These are phyloP conservation scores for Drosophila parvula DNA, from an alignment of 1,140 invertebrate genomes.

Conservation along the genomic window DNA sequence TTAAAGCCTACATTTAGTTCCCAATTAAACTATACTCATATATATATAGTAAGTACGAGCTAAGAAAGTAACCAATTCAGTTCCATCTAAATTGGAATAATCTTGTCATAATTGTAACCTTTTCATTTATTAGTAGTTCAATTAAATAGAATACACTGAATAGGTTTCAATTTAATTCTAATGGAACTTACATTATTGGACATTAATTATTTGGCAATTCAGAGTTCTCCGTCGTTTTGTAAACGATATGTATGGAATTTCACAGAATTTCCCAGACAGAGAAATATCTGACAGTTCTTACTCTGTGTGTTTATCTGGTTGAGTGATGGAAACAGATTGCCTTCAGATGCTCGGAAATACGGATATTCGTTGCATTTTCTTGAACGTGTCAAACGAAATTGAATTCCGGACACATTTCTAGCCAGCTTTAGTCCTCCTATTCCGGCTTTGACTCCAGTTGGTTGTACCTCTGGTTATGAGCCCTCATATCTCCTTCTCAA, in stretches of 20 bases:
- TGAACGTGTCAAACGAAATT: conserved; percentile 51
- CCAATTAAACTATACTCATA: background rate
- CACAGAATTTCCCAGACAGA: conserved; percentile 9
- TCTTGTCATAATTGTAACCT: background rate
- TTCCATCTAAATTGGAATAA: background rate
- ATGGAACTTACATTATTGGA: background rate
- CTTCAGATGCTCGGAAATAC: conserved; percentile 11
- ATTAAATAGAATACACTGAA: too few species aligned
- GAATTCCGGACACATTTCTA: conserved; percentile 50
- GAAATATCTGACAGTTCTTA: conserved; percentile 8
- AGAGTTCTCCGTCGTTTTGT: background rate
- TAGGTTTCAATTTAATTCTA: background rate
- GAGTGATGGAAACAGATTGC: conserved; percentile 47
- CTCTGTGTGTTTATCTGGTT: conserved; percentile 13
- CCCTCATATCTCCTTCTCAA: background rate
- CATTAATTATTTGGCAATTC: conserved; percentile 10
- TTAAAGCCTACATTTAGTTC: background rate
- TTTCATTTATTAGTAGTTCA: background rate
- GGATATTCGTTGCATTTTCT: conserved; percentile 40
- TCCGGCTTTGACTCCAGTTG: background rate
- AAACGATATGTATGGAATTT: conserved; percentile 2
- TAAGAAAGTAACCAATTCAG: background rate
- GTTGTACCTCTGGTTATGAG: conserved; percentile 5
- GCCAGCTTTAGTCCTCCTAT: conserved; percentile 9
- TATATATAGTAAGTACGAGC: too few species aligned